phyloP scores from a whole-genome alignment of 2,888 invertebrate genomes.

The Drosophila mimetica region DNA sequence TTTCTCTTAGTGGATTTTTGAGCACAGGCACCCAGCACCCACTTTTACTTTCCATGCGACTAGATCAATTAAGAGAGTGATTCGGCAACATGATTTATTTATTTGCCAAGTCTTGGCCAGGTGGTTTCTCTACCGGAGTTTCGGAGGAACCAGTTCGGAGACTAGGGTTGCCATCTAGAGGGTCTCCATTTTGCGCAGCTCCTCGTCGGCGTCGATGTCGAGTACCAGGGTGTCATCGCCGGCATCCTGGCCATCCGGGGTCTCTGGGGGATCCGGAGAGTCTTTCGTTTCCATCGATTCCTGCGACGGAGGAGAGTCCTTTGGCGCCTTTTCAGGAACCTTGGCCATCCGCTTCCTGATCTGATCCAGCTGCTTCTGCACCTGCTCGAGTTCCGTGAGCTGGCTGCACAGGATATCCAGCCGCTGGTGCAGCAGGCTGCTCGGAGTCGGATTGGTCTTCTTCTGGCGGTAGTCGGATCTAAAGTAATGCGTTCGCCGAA shows the following conservation, averaged over 20 bases:
- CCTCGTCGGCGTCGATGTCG: too few species aligned
- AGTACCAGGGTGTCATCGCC: too few species aligned
- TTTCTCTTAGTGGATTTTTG: background rate
- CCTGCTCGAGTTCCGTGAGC: background rate
- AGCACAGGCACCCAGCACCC: conserved; percentile 11
- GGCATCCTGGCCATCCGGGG: too few species aligned
- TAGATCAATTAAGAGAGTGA: conserved; percentile 14
- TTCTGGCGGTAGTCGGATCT: conserved; percentile 1
- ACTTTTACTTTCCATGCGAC: conserved; percentile 25
- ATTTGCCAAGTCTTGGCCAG: background rate
- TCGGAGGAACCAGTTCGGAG: too few species aligned
- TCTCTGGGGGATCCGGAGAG: too few species aligned
- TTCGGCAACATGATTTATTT: conserved; percentile 1
- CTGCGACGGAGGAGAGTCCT: too few species aligned
- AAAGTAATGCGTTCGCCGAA: conserved; percentile 22
- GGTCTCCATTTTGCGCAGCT: too few species aligned
- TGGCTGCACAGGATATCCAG: background rate
- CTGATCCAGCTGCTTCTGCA: background rate
- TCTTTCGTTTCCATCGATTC: background rate
- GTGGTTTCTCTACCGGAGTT: background rate
- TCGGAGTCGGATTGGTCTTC: too few species aligned
- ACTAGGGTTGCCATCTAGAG: too few species aligned
- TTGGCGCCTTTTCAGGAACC: too few species aligned
- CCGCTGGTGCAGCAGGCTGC: background rate
- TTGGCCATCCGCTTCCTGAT: background rate